A percentile compares a stretch with the other conserved stretches of the same genome.
These are phyloP conservation scores for Bradypodion ventrale DNA, from an alignment of 2,797 vertebrate species.

Conservation along the genomic window DNA sequence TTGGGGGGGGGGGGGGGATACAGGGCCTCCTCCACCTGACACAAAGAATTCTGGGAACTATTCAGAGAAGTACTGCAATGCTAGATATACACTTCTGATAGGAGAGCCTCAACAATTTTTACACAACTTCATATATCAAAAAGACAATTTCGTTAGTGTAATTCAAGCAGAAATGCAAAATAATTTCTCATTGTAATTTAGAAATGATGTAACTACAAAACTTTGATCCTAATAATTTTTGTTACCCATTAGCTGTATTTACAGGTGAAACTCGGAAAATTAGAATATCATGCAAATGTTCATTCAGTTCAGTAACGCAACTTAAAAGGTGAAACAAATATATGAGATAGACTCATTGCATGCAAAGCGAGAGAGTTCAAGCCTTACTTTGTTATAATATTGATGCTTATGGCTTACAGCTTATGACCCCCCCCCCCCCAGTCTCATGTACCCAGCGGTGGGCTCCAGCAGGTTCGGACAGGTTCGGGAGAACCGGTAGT, in stretches of 20 bases:
- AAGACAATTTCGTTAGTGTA: neutral
- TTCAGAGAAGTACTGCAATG: neutral
- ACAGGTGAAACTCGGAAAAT: too few relatives aligned
- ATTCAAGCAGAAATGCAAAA: conserved; percentile 7
- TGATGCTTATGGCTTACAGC: too few relatives aligned
- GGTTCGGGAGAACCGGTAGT: too few relatives aligned
- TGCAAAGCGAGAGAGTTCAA: too few relatives aligned
- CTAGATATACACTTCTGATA: neutral
- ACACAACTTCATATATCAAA: neutral
- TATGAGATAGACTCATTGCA: too few relatives aligned
- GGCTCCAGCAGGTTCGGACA: too few relatives aligned
- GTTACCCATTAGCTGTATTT: neutral
- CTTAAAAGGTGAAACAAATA: too few relatives aligned
- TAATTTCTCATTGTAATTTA: neutral
- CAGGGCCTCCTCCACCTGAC: neutral
- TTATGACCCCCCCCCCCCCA: too few relatives aligned
- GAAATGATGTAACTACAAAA: neutral
- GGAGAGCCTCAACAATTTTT: neutral
- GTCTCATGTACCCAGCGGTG: too few relatives aligned
- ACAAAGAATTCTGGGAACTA: neutral
- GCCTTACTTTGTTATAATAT: too few relatives aligned
- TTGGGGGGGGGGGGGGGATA: neutral
- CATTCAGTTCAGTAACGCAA: too few relatives aligned
- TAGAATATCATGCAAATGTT: too few relatives aligned
- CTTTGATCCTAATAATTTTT: neutral